phyloP scores from a whole-genome alignment of 1,140 invertebrate genomes.

The Theocolax elegans region DNA sequence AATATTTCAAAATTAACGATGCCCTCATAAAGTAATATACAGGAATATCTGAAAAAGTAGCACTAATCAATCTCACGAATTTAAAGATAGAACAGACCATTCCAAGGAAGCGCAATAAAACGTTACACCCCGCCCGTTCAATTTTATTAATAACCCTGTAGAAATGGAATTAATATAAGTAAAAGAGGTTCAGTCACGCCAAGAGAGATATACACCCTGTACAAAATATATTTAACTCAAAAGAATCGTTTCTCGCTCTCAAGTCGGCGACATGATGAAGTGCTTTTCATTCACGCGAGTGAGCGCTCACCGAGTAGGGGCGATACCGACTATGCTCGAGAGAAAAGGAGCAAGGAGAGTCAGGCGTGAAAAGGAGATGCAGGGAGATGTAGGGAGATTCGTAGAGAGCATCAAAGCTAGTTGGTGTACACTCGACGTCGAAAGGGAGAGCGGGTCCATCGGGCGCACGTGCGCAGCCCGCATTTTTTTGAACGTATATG shows the following conservation, averaged over 20 bases:
- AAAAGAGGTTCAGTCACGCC: not conserved
- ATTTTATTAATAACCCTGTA: conserved; percentile 33
- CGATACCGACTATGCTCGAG: no score
- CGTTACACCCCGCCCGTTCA: no score
- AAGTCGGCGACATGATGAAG: conserved; percentile 16
- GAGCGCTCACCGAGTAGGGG: no score
- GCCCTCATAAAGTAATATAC: no score
- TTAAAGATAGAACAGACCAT: no score
- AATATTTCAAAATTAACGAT: no score
- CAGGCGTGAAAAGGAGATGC: conserved; percentile 20
- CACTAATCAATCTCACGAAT: no score
- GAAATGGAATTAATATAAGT: not conserved
- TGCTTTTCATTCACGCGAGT: conserved; percentile 28
- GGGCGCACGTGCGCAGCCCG: conserved; percentile 2
- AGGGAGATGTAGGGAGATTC: not conserved
- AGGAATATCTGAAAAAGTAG: no score
- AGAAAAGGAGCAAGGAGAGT: not conserved
- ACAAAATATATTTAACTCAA: conserved; percentile 14
- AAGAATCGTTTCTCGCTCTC: conserved; percentile 8
- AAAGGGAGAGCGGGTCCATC: no score
- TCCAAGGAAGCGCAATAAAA: no score
- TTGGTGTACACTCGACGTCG: no score
- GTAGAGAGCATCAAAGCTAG: no score
- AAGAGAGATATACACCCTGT: not conserved
- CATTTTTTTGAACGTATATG: not conserved